Evolutionary conservation across 1,140 invertebrate species (phyloP), one percentile per base, ranked within the genome.

Genomic region (Mesaphorura yosii): DNA sequence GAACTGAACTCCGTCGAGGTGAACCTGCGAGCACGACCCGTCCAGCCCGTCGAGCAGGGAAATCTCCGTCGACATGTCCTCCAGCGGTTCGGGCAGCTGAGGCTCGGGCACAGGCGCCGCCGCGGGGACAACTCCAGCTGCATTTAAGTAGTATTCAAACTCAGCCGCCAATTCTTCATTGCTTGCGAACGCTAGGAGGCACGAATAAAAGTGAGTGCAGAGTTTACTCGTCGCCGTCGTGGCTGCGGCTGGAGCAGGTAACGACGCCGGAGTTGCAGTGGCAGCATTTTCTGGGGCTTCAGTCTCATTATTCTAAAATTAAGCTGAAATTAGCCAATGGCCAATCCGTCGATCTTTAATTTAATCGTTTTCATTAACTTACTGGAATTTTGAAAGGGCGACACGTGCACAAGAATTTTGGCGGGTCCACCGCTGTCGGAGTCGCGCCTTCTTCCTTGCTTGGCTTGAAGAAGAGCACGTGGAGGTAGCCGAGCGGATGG

Each of bases 101-200:
- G 31, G 31, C n/a, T n/a, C 31, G 10, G 31, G 10, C 10, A 34
- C n/a, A 10, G 10, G n/a, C 31, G 31, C n/a, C n/a, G 10, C 31
- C 10, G n/a, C n/a, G n/a, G n/a, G 31, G 31, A 10, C 10, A 34
- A 34, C n/a, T 34, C n/a, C n/a, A 34, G n/a, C n/a, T 10, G 10
- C n/a, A 34, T 34, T 10, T n/a, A n/a, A 34, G n/a, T n/a, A 20
- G 17, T 12, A 20, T 20, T 74, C 69, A 73, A 86, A 87, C 66
- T 87, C 83, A 59, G 79, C 73, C 27, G 72, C 66, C 52, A 83
- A 71, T 64, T 78, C 78, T 15, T 74, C 68, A 69, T 84, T 78
- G 67, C 82, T 83, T n/a, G 80, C 78, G 72, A 88, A 83, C 41
- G 83, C 83, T 70, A 79, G 81, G 26, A 86, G 70, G 66, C 83